Conservation (phyloP, 2,797 vertebrate species). For the Schizopygopsis malacanthus region DNA sequence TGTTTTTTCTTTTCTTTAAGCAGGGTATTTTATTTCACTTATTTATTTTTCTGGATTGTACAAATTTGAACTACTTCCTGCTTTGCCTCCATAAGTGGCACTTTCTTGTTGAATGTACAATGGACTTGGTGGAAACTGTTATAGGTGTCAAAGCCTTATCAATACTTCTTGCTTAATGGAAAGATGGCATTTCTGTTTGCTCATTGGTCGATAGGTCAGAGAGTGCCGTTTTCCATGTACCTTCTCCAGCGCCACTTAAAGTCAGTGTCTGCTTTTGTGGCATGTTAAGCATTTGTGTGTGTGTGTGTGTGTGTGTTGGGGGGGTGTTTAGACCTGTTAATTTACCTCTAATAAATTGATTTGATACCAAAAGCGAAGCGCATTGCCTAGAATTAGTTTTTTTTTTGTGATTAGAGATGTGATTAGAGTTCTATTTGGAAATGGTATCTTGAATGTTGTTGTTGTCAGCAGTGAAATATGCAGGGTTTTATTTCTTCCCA, state of each 20-base stretch:
- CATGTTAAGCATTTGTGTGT: slow-evolving; percentile 31
- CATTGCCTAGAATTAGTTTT: slow-evolving; percentile 7
- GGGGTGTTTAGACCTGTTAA: slow-evolving; percentile 23
- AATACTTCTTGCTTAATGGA: slow-evolving; percentile 47
- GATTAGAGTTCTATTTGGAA: slow-evolving; percentile 9
- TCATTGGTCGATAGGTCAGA: slow-evolving; percentile 5
- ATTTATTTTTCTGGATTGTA: slow-evolving; percentile 33
- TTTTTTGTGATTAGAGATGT: slow-evolving; percentile 15
- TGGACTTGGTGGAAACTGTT: slow-evolving; percentile 79
- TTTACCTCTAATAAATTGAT: slow-evolving; percentile 42
- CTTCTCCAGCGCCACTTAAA: slow-evolving; percentile 41
- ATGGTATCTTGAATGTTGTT: slow-evolving; percentile 35
- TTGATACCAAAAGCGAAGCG: slow-evolving; percentile 43
- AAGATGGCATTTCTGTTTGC: slow-evolving; percentile 29
- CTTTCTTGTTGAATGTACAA: slow-evolving; percentile 76
- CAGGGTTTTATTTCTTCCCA: slow-evolving; percentile 41
- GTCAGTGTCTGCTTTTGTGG: slow-evolving; percentile 41
- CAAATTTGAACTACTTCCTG: slow-evolving; percentile 45
- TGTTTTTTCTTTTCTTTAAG: slow-evolving; percentile 10
- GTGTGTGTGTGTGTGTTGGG: slow-evolving; percentile 10
- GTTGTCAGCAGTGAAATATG: slow-evolving; percentile 30
- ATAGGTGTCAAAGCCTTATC: slow-evolving; percentile 60
- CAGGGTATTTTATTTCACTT: slow-evolving; percentile 29
- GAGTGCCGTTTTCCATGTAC: slow-evolving; percentile 25
- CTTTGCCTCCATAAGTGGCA: slow-evolving; percentile 65